A percentile compares a stretch with the other conserved stretches of the same genome.
These are phyloP conservation scores for Lordiphosa andalusiaca DNA, from an alignment of 2,888 invertebrate genomes.

Conservation along the genomic window DNA sequence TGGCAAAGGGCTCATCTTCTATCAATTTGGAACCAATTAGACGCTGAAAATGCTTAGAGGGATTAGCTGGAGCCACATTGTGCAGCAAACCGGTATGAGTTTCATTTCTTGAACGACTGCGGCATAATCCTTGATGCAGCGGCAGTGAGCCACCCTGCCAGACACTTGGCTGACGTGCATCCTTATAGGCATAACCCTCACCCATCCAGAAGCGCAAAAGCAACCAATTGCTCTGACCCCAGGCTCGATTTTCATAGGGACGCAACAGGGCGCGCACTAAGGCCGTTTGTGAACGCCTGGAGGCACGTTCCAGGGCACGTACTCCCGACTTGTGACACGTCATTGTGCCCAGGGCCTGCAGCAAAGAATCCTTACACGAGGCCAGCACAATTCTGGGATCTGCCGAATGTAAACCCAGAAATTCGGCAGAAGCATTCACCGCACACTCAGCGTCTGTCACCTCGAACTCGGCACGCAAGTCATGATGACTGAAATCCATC, in stretches of 20 bases:
- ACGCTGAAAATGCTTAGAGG: constrained; percentile 79
- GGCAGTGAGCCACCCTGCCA: constrained; percentile 81
- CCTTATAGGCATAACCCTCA: constrained; percentile 88
- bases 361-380: constrained; percentile 88
- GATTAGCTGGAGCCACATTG: constrained; percentile 79
- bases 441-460: constrained; percentile 83
- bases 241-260: constrained; percentile 90
- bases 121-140: constrained; percentile 73
- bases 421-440: constrained; percentile 85
- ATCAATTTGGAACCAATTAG: constrained; percentile 84
- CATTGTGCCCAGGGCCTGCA: constrained; percentile 88
- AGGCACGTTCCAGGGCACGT: constrained; percentile 86
- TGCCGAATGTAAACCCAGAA: constrained; percentile 88
- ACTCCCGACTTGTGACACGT: constrained; percentile 88
- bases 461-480: constrained; percentile 77
- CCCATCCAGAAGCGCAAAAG: constrained; percentile 92
- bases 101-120: constrained; percentile 79
- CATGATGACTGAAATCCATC: constrained; percentile 80
- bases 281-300: constrained; percentile 82
- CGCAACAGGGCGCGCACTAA: constrained; percentile 86
- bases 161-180: constrained; percentile 82
- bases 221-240: constrained; percentile 93
- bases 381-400: constrained; percentile 88
- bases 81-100: constrained; percentile 79
- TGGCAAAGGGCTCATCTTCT: constrained; percentile 84